These are phyloP conservation scores for Mercenaria mercenaria DNA, from an alignment of 1,140 invertebrate species.

Conservation along the genomic window DNA sequence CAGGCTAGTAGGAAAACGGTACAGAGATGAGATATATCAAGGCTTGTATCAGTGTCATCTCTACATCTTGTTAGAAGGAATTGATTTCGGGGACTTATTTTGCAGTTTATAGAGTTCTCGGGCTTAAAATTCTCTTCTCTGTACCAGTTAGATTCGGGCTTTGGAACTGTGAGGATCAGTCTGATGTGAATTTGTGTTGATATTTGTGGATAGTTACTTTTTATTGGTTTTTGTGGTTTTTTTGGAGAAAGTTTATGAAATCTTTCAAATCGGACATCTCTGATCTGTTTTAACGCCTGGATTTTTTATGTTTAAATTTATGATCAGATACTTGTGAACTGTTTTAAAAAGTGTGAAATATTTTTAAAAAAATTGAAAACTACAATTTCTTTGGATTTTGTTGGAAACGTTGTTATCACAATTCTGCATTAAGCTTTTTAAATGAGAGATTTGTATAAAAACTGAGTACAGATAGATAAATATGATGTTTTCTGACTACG, in stretches of 20 bases:
- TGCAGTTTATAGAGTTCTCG: neutral
- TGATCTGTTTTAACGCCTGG: too few species aligned
- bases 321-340: too few species aligned
- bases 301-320: too few species aligned
- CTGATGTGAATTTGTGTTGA: neutral
- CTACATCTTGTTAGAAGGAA: constrained; percentile 13
- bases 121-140: neutral
- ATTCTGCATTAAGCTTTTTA: too few species aligned
- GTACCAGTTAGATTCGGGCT: neutral
- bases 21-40: neutral
- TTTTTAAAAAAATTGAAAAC: neutral
- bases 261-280: too few species aligned
- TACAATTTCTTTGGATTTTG: neutral
- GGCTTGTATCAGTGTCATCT: neutral
- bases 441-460: too few species aligned
- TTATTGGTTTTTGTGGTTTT: neutral
- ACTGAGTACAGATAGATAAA: too few species aligned
- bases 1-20: neutral
- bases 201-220: neutral
- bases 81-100: neutral
- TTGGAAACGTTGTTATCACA: too few species aligned
- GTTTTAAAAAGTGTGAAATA: neutral
- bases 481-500: constrained; percentile 80
- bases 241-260: neutral
- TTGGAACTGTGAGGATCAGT: neutral